Percentiles rank a stretch among this genome's conserved stretches.
phyloP scores from a whole-genome alignment of 2,797 vertebrate species.

The Thalassophryne amazonica region DNA sequence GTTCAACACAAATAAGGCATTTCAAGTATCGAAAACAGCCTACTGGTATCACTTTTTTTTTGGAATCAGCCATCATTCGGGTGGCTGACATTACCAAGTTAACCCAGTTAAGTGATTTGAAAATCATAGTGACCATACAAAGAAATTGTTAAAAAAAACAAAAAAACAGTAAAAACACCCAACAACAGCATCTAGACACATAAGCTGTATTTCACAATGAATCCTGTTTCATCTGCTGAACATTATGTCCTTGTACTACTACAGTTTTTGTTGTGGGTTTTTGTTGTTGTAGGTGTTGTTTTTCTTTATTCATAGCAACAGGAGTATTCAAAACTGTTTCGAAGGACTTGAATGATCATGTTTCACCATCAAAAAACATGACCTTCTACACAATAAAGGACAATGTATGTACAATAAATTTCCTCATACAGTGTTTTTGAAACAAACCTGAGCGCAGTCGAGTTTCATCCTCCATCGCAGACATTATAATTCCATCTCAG shows the following conservation, averaged over 20 bases:
- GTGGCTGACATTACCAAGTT: conserved; percentile 33
- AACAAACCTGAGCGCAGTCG: conserved; percentile 70
- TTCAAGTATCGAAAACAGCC: conserved; percentile 70
- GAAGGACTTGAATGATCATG: conserved; percentile 22
- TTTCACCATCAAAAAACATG: conserved; percentile 50
- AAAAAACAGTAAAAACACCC: too few relatives aligned
- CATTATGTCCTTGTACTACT: background rate
- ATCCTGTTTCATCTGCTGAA: conserved; percentile 4
- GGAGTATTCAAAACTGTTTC: conserved; percentile 35
- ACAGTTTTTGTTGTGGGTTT: conserved; percentile 46
- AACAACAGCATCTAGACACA: conserved; percentile 52
- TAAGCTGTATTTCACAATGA: conserved; percentile 20
- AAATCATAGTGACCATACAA: conserved; percentile 56
- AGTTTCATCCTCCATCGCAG: too few relatives aligned
- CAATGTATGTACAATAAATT: conserved; percentile 66
- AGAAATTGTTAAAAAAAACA: conserved; percentile 52
- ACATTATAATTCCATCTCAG: conserved; percentile 45
- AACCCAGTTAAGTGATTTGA: conserved; percentile 42
- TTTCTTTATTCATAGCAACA: too few relatives aligned
- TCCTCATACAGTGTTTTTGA: conserved; percentile 32
- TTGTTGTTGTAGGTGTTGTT: too few relatives aligned
- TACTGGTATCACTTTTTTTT: conserved; percentile 59
- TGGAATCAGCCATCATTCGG: conserved; percentile 51
- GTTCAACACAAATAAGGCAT: conserved; percentile 76
- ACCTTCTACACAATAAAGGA: conserved; percentile 55